Percentiles rank a stretch among this genome's conserved stretches.
Evolutionary conservation across 2,797 vertebrate genomes (phyloP).

Genomic region (Linurgus olivaceus): DNA sequence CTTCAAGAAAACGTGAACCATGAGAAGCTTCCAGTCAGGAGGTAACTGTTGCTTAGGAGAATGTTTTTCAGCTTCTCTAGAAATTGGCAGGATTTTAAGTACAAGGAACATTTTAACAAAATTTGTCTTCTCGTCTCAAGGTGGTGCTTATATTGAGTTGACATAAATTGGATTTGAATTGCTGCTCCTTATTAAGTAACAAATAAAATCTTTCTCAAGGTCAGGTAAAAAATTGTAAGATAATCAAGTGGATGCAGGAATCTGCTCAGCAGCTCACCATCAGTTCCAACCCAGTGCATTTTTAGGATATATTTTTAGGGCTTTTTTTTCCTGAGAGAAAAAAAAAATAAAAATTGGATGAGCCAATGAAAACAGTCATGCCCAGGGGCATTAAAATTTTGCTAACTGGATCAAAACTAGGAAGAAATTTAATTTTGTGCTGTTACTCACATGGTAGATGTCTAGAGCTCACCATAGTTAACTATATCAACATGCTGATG

Average conservation of each 20-base stretch:
- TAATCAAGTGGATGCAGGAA: background rate
- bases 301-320: background rate
- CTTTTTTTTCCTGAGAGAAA: background rate
- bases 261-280: background rate
- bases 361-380: background rate
- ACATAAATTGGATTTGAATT: background rate
- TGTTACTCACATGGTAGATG: background rate
- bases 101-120: background rate
- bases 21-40: background rate
- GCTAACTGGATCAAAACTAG: background rate
- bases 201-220: background rate
- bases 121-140: background rate
- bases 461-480: background rate
- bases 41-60: background rate
- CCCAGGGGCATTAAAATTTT: background rate
- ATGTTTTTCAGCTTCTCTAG: background rate
- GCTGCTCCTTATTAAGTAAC: background rate
- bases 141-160: background rate
- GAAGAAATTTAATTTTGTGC: background rate
- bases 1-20: background rate
- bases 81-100: background rate
- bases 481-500: background rate
- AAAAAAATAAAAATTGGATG: background rate
- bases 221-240: background rate
- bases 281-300: rapidly evolving